Conservation (phyloP, 2,113 vertebrate species). For the Cyrtonyx montezumae region DNA sequence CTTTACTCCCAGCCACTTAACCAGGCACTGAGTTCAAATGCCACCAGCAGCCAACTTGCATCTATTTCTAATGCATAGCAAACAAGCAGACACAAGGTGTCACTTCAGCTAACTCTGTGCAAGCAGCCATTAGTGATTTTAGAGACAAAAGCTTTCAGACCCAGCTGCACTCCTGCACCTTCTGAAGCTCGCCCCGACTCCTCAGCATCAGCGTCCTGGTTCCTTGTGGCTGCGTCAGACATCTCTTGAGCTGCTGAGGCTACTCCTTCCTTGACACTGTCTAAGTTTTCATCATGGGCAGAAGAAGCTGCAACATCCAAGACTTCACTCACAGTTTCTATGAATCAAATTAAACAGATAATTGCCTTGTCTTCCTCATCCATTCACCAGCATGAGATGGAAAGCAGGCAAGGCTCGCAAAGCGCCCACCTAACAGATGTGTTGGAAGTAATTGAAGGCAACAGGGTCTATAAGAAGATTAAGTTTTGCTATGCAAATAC, state of each 20-base stretch:
- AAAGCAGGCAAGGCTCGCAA: background rate
- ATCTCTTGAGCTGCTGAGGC: conserved; percentile 29
- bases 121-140: background rate
- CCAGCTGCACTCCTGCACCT: conserved; percentile 17
- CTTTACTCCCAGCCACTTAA: background rate
- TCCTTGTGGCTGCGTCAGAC: background rate
- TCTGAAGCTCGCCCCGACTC: background rate
- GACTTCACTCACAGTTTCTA: conserved; percentile 32
- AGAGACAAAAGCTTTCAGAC: background rate
- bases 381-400: background rate
- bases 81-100: background rate
- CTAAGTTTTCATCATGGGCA: background rate
- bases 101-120: background rate
- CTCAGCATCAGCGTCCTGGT: background rate
- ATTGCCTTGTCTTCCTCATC: background rate
- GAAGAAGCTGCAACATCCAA: conserved; percentile 33
- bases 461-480: background rate
- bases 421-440: accelerated
- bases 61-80: background rate
- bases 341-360: conserved; percentile 31
- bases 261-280: conserved; percentile 3
- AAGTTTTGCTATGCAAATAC: background rate
- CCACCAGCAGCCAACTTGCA: accelerated
- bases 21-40: background rate
- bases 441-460: background rate